Base-by-base conservation (phyloP, 2,888 invertebrate species). In the Tinea semifulvella region DNA sequence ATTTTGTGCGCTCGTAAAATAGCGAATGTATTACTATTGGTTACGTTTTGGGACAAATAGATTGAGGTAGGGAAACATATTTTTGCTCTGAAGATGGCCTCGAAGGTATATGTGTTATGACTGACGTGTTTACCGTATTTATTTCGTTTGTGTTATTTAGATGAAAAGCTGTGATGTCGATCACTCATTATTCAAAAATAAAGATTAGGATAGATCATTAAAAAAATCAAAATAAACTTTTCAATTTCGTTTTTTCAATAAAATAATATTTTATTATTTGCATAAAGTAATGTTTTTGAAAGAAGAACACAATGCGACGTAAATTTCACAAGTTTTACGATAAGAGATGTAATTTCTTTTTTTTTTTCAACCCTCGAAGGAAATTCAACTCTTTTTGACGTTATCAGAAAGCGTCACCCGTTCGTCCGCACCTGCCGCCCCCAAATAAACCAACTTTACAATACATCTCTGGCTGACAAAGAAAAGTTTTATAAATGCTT, bases 311-410 rank as follows among this genome's bases (percentile, higher is more conserved):
- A 40, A 40, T 22, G 20, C 18, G 22, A 25, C 17, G 42, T 42
- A 27, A 42, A 17, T 42, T 42, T 42, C 18, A 38, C 6, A 38
- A 38, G 38, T 38, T 38, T 19, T 38, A 22, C n/a, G 40, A 40
- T 40, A 40, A 40, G 40, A 22, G 18, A 40, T 40, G 18, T 40
- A 40, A 40, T 63, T 66, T 57, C 56, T 53, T 50, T 63, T 65
- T n/a, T n/a, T 66, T 67, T 61, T 58, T 55, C 17, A 22, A 20
- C 40, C 40, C 43, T 25, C 56, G 53, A 53, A 68, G 68, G 65
- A 66, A 43, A 70, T 65, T 69, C 69, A 73, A 75, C 75, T 76
- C 77, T 73, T 72, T 31, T 65, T 64, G 71, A 64, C 70, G 69
- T 64, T 77, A 77, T 77, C 76, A 62, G 52, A 55, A 63, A 68